Evolutionary conservation across 1,140 invertebrate species (phyloP), one percentile per base, ranked within the genome.

Genomic region (Drosophila jambulina): DNA sequence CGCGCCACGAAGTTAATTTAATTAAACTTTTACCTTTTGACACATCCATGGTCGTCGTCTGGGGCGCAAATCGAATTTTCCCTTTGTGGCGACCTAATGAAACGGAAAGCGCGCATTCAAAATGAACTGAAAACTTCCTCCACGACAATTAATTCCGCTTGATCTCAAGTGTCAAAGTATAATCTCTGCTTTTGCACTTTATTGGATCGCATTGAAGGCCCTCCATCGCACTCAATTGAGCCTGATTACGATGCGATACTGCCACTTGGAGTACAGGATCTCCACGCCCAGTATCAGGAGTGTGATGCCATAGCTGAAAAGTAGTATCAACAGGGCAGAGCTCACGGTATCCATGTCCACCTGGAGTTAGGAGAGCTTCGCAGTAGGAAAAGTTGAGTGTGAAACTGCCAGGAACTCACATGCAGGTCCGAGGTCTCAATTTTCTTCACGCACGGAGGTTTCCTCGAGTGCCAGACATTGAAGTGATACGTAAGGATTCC

Each of bases 401-500:
- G 8, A 36, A 60, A 6, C 21, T 63, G 49, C 4, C 10, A 3
- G 3, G 0, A 46, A 65, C 91, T 91, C 17, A 95, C 94, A n/a
- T 91, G 92, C 45, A 94, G 93, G 42, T 94, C 82, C 17, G 91
- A 93, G 12, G 92, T 87, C 65, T 94, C 93, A 0, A 93, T 92
- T 36, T 93, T 93, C 43, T 93, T 92, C 2, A 94, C 93, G 69
- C 94, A 95, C 0, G 82, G 91, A 6, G 94, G 94, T 65, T 93
- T 94, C 1, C 92, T 88, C 17, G 93, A 93, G 74, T 94, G 94
- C 94, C 94, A 94, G 13, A 93, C 62, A 29, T 91, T 93, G 34
- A 91, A 92, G 23, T 94, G 91, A 48, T 94, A 93, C 0, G 88
- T 82, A 78, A 94, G 93, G 4, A 95, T 78, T 12, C 94, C 94